Conservation (phyloP, 2,797 vertebrate genomes). For the Steatocranus sp. region DNA sequence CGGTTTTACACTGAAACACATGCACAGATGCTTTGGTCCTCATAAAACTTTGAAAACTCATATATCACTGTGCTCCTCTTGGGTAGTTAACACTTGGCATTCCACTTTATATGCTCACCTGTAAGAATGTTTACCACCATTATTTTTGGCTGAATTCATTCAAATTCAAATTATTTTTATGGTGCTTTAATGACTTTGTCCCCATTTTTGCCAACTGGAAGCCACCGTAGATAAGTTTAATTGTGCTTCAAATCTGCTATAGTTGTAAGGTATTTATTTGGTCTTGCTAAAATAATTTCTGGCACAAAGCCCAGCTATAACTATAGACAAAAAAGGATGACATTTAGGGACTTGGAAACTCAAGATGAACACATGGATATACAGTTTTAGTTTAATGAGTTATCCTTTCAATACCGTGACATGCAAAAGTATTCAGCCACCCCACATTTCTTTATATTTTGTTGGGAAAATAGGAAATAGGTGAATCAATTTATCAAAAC, state of each 20-base stretch:
- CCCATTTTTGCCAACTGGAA: not conserved
- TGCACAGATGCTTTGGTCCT: not conserved
- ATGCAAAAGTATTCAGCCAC: not conserved
- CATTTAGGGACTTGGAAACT: not conserved
- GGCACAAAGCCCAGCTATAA: not conserved
- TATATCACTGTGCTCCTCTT: not conserved
- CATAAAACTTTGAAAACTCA: not conserved
- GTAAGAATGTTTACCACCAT: not conserved
- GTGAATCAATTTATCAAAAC: not conserved
- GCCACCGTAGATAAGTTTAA: not conserved
- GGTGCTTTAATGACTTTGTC: not conserved
- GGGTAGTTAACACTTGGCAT: not conserved
- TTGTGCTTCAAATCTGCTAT: not conserved
- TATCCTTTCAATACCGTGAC: not conserved
- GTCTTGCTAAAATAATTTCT: not conserved
- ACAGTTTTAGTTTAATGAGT: not conserved
- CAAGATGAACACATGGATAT: not conserved
- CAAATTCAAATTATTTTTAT: not conserved
- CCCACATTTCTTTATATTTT: not conserved
- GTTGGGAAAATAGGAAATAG: not conserved
- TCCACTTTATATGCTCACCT: not conserved
- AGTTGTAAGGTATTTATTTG: not conserved
- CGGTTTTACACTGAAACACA: not conserved
- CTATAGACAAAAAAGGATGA: not conserved
- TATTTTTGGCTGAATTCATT: not conserved